phyloP scores from a whole-genome alignment of 2,888 invertebrate genomes.

The Tineola bisselliella region DNA sequence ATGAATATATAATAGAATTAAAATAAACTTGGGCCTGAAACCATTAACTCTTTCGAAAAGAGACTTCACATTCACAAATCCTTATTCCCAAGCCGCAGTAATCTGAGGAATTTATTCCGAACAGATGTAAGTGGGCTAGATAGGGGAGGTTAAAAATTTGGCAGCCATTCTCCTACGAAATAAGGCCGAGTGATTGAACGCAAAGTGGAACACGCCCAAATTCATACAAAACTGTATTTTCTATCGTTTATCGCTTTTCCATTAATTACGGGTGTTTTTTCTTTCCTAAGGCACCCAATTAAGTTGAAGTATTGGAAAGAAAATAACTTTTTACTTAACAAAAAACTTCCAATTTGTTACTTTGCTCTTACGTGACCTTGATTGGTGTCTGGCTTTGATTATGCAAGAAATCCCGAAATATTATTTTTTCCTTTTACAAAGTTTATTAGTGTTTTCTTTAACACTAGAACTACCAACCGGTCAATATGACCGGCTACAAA shows the following conservation, averaged over 20 bases:
- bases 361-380: neutral
- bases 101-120: too few species aligned
- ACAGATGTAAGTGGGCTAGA: neutral
- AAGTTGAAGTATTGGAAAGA: neutral
- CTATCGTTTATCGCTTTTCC: conserved; percentile 1
- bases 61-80: too few species aligned
- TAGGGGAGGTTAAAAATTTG: neutral
- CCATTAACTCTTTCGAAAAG: too few species aligned
- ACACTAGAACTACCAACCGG: too few species aligned
- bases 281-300: neutral
- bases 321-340: neutral
- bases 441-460: too few species aligned
- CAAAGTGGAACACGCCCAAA: neutral
- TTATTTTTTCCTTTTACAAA: too few species aligned
- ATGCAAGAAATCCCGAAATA: too few species aligned
- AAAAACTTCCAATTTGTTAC: neutral
- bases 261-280: neutral
- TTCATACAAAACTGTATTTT: neutral
- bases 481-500: too few species aligned
- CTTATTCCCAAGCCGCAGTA: too few species aligned
- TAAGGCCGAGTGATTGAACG: neutral
- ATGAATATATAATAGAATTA: too few species aligned
- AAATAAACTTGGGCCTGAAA: too few species aligned
- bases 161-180: neutral
- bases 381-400: too few species aligned